Evolutionary conservation across 1,140 invertebrate species (phyloP).

Genomic region (Ericerus pela): DNA sequence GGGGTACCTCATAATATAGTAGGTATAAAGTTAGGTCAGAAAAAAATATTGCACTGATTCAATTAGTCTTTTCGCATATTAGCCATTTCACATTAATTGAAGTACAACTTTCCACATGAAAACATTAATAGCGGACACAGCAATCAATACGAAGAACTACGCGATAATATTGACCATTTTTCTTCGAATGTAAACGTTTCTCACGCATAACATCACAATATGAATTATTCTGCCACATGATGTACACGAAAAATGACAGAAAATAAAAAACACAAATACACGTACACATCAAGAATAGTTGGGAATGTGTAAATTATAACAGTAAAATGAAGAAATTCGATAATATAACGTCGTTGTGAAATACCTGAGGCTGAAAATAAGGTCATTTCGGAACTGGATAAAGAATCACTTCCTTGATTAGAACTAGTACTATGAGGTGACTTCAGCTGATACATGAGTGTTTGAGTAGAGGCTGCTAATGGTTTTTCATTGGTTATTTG

Average conservation of each 20-base stretch:
- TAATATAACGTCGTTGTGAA: background rate
- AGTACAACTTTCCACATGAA: no score
- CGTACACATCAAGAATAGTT: background rate
- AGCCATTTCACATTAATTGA: no score
- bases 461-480: background rate
- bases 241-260: background rate
- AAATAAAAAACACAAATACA: background rate
- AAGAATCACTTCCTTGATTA: conserved; percentile 52
- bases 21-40: no score
- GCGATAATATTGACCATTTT: no score
- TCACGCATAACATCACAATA: background rate
- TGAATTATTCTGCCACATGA: no score
- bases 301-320: background rate
- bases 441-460: conserved; percentile 12
- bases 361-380: conserved; percentile 17
- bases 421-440: conserved; percentile 27
- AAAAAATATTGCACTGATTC: no score
- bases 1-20: no score
- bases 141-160: no score
- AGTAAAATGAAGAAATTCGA: background rate
- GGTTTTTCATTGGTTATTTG: background rate
- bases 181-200: no score
- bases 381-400: conserved; percentile 46
- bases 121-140: no score
- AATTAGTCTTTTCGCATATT: no score